Conservation (phyloP, 2,888 invertebrate species). For the Andrena hattorfiana region DNA sequence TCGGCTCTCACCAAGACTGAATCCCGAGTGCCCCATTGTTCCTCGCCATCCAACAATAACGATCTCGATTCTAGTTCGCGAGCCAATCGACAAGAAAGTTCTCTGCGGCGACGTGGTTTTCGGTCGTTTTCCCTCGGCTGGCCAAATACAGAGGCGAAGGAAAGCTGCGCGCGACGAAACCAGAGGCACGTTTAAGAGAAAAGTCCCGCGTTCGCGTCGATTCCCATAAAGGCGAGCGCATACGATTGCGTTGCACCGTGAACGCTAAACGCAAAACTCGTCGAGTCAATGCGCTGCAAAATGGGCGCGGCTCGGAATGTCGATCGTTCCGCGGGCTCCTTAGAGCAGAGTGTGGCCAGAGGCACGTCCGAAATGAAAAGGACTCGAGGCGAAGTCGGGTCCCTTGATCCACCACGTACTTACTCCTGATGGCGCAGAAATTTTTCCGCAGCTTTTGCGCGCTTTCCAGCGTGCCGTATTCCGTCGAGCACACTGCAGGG, state of each 20-base stretch:
- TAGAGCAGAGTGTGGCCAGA: conserved; percentile 25
- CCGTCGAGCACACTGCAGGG: not conserved
- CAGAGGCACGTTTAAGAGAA: conserved; percentile 38
- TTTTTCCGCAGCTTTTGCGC: not conserved
- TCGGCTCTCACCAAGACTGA: no score
- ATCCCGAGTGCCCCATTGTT: no score
- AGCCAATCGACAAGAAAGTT: conserved; percentile 34
- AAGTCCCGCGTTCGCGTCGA: conserved; percentile 52
- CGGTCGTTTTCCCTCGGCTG: conserved; percentile 17
- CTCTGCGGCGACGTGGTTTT: conserved; percentile 8
- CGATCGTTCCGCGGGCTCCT: conserved; percentile 77
- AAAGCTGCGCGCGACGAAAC: conserved; percentile 49
- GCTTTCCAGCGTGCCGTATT: not conserved
- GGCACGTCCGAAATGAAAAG: conserved; percentile 34
- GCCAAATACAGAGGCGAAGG: conserved; percentile 55
- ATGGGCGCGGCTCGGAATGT: conserved; percentile 84
- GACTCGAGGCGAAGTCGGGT: conserved; percentile 24
- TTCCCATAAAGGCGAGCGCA: conserved; percentile 70
- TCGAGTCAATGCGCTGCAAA: conserved; percentile 79
- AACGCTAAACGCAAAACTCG: conserved; percentile 78
- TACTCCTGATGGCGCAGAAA: not conserved
- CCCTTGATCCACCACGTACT: not conserved
- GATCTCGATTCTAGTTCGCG: conserved; percentile 17
- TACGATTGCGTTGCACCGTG: conserved; percentile 55
- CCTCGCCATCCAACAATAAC: no score